Evolutionary conservation across 2,797 vertebrate genomes (phyloP), one percentile per base, ranked within the genome.

Genomic region (Cryptoblepharus egeriae): DNA sequence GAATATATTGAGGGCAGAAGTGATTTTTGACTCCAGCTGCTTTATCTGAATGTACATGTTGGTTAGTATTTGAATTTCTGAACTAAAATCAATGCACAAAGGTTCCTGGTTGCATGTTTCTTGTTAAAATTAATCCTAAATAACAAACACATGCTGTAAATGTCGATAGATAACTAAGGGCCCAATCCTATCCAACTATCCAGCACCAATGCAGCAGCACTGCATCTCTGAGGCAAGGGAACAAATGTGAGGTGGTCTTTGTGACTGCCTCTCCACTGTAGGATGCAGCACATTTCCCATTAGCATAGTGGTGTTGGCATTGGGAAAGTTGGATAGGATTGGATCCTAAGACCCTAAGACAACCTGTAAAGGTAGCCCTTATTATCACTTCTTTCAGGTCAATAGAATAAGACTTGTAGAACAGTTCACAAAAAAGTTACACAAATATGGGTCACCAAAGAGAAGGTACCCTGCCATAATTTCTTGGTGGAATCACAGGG

Each of bases 331-430:
- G n/a, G n/a, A n/a, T n/a, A n/a, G n/a, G n/a, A n/a, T n/a, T n/a
- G n/a, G n/a, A n/a, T n/a, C n/a, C n/a, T n/a, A n/a, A n/a, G n/a
- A n/a, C n/a, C n/a, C 39, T 42, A 42, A 42, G 39, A 42, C 39
- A 4, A 42, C 4, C 15, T 61, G 39, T 67, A 49, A 87, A 87
- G 70, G 68, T 37, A 86, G 79, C 7, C 79, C 39, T 68, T 42
- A 35, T n/a, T 37, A 79, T 18, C 37, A 88, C 85, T n/a, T 79
- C 75, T 86, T 68, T 52, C 58, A 84, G 55, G 52, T 74, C n/a
- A 60, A n/a, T 49, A 67, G 45, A 65, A 26, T 55, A 49, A 42
- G 28, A n/a, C 39, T 60, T 22, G 58, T 16, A 74, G 26, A 61
- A 22, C 35, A 13, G 32, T 65, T 3, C 30, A 58, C 37, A 13